Conservation (phyloP, 2,113 vertebrate species). For the Sisor rabdophorus region DNA sequence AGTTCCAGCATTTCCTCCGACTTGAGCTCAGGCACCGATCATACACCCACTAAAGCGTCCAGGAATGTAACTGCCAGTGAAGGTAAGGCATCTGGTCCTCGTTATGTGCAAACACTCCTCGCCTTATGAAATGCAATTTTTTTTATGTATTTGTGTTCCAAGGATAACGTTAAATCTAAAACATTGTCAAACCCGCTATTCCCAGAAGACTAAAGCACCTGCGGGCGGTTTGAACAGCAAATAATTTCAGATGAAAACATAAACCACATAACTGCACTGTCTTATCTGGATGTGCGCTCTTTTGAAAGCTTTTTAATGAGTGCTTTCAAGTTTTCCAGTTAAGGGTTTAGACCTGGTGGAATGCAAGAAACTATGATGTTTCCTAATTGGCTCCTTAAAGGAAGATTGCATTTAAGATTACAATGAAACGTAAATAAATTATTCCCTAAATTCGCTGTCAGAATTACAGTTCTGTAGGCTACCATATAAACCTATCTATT, state of each 20-base stretch:
- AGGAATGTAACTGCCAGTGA: constrained; percentile 97
- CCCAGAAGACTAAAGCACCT: constrained; percentile 54
- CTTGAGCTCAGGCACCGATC: constrained; percentile 98
- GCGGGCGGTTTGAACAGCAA: constrained; percentile 51
- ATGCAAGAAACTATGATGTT: constrained; percentile 17
- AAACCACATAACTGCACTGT: constrained; percentile 53
- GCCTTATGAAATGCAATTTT: constrained; percentile 60
- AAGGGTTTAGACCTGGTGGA: constrained; percentile 48
- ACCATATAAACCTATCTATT: too few species aligned
- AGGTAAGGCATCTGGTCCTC: constrained; percentile 87
- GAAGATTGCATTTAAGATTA: constrained; percentile 3
- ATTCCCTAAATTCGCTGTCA: neutral
- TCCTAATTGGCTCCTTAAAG: constrained; percentile 23
- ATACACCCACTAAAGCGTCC: constrained; percentile 90
- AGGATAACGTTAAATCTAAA: constrained; percentile 68
- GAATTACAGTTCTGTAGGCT: neutral
- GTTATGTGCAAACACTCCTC: constrained; percentile 63
- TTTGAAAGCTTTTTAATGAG: neutral
- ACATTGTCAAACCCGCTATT: constrained; percentile 50
- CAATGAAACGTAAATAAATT: neutral
- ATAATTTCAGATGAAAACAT: constrained; percentile 44
- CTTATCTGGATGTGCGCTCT: constrained; percentile 3
- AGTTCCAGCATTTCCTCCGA: constrained; percentile 99
- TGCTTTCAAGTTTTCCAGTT: constrained; percentile 55
- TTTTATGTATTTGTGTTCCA: constrained; percentile 62